Conservation (phyloP, 2,113 vertebrate genomes). For the Colius striatus region DNA sequence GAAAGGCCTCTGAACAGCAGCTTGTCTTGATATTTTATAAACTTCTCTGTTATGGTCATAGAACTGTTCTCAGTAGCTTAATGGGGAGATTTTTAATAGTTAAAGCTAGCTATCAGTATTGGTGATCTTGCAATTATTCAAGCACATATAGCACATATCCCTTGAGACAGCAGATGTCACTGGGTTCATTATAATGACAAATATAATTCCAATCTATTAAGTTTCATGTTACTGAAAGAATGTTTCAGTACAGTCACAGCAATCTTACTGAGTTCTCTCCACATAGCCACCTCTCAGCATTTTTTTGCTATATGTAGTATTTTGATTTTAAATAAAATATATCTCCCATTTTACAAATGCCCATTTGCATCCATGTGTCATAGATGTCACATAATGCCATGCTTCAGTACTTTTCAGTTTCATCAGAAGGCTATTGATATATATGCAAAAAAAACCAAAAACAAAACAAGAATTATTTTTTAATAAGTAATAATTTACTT, state of each 20-base stretch:
- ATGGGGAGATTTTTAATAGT: constrained; percentile 7
- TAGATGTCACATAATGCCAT: background rate
- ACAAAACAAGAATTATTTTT: background rate
- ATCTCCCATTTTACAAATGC: background rate
- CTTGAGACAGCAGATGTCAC: constrained; percentile 39
- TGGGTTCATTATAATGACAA: background rate
- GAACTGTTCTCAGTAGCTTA: background rate
- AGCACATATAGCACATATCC: background rate
- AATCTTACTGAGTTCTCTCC: background rate
- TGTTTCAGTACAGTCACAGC: background rate
- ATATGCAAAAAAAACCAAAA: background rate
- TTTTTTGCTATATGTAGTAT: background rate
- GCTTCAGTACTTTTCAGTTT: background rate
- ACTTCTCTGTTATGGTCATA: background rate
- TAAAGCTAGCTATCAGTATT: background rate
- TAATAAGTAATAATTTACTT: background rate
- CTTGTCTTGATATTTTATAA: background rate
- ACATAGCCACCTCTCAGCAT: background rate
- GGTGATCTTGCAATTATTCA: constrained; percentile 19
- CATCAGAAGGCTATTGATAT: background rate
- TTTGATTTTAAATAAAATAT: background rate
- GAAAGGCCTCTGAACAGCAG: background rate
- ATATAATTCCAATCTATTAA: background rate
- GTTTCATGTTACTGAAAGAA: background rate
- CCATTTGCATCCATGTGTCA: background rate